Conservation (phyloP, 1,140 invertebrate genomes). For the Ips typographus region DNA sequence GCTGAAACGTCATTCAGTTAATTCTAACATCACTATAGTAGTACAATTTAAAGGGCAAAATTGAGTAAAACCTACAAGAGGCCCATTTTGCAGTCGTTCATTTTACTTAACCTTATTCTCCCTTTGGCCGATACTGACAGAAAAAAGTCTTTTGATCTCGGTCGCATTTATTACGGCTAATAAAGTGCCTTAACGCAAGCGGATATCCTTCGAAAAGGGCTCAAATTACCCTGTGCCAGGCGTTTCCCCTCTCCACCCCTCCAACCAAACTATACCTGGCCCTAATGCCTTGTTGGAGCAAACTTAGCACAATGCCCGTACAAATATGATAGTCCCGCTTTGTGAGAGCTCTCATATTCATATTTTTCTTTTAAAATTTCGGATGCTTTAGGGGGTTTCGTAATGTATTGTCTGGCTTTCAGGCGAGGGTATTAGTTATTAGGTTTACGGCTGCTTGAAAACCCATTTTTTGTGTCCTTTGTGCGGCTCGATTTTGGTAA, state of each 20-base stretch:
- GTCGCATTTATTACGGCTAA: constrained; percentile 20
- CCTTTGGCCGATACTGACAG: constrained; percentile 1
- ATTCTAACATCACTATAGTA: no score
- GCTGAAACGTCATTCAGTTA: no score
- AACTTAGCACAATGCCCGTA: constrained; percentile 18
- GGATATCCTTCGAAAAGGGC: constrained; percentile 26
- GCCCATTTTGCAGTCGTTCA: no score
- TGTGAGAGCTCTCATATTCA: constrained; percentile 20
- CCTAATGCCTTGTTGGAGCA: constrained; percentile 10
- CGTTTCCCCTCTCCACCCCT: constrained; percentile 9
- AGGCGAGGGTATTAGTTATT: constrained; percentile 15
- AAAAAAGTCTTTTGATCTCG: constrained; percentile 22
- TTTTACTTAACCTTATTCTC: no score
- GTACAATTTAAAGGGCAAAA: no score
- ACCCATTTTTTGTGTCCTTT: neutral
- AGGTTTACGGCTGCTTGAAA: constrained; percentile 8
- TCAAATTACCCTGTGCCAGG: constrained; percentile 21
- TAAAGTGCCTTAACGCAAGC: constrained; percentile 23
- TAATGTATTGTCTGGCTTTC: neutral
- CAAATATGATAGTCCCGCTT: constrained; percentile 28
- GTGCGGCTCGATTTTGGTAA: neutral
- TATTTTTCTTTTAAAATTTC: constrained; percentile 23
- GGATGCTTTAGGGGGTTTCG: constrained; percentile 2
- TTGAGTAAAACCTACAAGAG: no score
- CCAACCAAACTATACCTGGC: constrained; percentile 8